Evolutionary conservation across 1,140 invertebrate genomes (phyloP), one percentile per base, ranked within the genome.

Genomic region (Pygmarrhopalites habei): DNA sequence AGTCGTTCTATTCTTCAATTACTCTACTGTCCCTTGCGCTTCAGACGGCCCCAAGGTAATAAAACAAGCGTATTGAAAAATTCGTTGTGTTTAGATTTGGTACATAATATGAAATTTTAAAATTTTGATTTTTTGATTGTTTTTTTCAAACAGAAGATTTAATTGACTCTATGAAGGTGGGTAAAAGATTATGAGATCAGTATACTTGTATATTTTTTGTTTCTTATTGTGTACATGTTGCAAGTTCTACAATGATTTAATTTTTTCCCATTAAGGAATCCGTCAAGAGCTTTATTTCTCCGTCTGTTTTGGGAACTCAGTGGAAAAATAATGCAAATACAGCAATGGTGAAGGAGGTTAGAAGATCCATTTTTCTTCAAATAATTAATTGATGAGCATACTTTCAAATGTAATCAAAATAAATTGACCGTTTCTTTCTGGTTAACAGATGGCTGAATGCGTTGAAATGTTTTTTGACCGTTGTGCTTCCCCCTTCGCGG

Each of bases 1-100:
- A 95, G 93, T 1, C 82, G 94, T 65, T 95, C 92, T 29, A 83
- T 95, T 53, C 75, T 95, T 25, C 92, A 96, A 77, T 82, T 92
- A 47, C 75, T 92, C 26, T 92, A 90, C 74, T 76, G 87, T 59
- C 82, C 82, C 25, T 75, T 75, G 4, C 74, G 75, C 26, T 78
- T 79, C 68, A 58, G 77, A 76, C 76, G 76, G 32, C 75, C 74
- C 66, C n/a, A n/a, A n/a, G 78, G 76, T 75, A 79, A n/a, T n/a
- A n/a, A n/a, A n/a, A n/a, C n/a, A n/a, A n/a, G n/a, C n/a, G n/a
- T n/a, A n/a, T n/a, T n/a, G n/a, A n/a, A n/a, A n/a, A n/a, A n/a
- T n/a, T n/a, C n/a, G n/a, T n/a, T n/a, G n/a, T n/a, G n/a, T n/a
- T n/a, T n/a, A n/a, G n/a, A n/a, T n/a, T n/a, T n/a, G n/a, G n/a